Percentiles rank a stretch among this genome's conserved stretches.
Evolutionary conservation across 2,113 vertebrate genomes (phyloP).

Genomic region (Axis porcinus): DNA sequence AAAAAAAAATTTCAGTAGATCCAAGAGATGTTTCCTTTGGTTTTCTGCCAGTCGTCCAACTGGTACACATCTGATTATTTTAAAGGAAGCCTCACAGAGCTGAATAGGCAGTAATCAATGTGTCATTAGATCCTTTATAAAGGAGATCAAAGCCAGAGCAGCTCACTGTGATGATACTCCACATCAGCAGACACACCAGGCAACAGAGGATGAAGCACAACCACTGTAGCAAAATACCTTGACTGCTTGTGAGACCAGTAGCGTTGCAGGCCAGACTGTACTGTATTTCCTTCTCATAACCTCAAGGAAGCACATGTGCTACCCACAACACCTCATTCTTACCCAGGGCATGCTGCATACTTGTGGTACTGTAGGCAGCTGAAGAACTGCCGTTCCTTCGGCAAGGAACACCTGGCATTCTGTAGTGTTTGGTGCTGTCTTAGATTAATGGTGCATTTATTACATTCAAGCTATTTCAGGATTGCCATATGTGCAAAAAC

Average conservation of each 20-base stretch:
- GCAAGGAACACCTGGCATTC: constrained; percentile 53
- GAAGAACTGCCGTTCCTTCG: constrained; percentile 65
- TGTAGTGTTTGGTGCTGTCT: constrained; percentile 77
- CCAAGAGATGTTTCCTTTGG: constrained; percentile 76
- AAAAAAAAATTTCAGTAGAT: constrained; percentile 57
- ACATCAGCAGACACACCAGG: constrained; percentile 52
- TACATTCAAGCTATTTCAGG: constrained; percentile 74
- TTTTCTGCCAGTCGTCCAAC: constrained; percentile 68
- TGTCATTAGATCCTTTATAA: constrained; percentile 37
- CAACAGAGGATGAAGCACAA: constrained; percentile 61
- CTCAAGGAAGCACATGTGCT: constrained; percentile 73
- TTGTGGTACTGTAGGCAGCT: constrained; percentile 77
- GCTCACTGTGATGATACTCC: constrained; percentile 31
- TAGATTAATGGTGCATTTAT: constrained; percentile 75
- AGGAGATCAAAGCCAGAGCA: constrained; percentile 54
- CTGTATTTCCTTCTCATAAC: constrained; percentile 77
- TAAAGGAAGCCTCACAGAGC: constrained; percentile 56
- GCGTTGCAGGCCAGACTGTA: constrained; percentile 77
- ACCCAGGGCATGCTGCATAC: constrained; percentile 71
- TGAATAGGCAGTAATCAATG: constrained; percentile 50
- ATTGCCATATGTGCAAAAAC: constrained; percentile 76
- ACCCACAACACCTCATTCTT: constrained; percentile 76
- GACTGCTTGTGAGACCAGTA: constrained; percentile 77
- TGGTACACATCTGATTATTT: constrained; percentile 58
- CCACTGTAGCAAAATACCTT: constrained; percentile 85